A percentile compares a stretch with the other conserved stretches of the same genome.
Evolutionary conservation across 2,888 invertebrate genomes (phyloP).

Genomic region (Thumatha senex): DNA sequence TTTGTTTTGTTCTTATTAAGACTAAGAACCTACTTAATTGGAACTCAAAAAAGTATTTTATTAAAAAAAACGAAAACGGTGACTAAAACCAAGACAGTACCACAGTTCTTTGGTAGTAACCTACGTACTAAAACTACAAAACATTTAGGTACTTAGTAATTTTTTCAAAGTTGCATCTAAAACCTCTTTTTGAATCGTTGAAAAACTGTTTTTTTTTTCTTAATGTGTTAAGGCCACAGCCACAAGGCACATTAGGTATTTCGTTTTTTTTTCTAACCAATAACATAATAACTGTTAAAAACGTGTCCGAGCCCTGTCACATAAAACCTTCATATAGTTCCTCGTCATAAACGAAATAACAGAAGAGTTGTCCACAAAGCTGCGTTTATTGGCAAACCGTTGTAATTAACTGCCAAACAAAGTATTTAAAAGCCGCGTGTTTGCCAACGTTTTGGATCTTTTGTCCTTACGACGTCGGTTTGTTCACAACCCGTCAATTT

Average conservation of each 20-base stretch:
- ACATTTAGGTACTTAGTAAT: no score
- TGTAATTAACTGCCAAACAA: conserved; percentile 69
- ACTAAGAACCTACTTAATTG: no score
- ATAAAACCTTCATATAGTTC: conserved; percentile 9
- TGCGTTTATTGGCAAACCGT: conserved; percentile 68
- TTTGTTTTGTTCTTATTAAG: no score
- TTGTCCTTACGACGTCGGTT: conserved; percentile 58
- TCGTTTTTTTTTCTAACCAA: not conserved
- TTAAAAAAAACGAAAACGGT: no score
- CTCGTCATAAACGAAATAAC: conserved; percentile 53
- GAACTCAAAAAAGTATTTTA: no score
- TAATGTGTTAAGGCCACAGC: no score
- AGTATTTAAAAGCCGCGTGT: conserved; percentile 50
- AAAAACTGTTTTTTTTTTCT: no score
- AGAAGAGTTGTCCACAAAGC: conserved; percentile 63
- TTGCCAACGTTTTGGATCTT: conserved; percentile 60
- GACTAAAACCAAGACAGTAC: no score
- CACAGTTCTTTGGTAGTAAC: no score
- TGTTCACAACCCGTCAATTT: conserved; percentile 64
- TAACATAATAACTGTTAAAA: conserved; percentile 19
- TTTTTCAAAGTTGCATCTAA: no score
- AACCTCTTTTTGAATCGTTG: no score
- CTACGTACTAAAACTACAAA: no score
- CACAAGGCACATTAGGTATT: not conserved
- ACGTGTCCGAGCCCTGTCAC: conserved; percentile 12